These are phyloP conservation scores for Spongilla lacustris DNA, from an alignment of 37 sponge, comb jelly and placozoan genomes.

Conservation along the genomic window DNA sequence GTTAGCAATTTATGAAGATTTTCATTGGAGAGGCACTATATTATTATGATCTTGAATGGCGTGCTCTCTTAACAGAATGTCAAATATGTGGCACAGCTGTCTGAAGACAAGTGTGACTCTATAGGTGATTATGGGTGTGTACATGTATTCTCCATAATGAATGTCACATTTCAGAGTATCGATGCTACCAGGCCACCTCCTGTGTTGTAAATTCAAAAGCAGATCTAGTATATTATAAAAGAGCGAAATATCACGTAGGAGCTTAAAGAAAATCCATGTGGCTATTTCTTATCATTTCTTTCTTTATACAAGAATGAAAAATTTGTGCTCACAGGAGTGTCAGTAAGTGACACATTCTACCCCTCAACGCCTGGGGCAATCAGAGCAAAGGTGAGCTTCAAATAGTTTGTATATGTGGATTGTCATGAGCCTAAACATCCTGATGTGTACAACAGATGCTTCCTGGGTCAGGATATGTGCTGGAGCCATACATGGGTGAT, in stretches of 20 bases:
- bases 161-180: neutral
- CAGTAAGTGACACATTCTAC: constrained; percentile 42
- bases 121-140: neutral
- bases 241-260: constrained; percentile 24
- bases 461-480: constrained; percentile 34
- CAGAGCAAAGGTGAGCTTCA: constrained; percentile 52
- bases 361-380: constrained; percentile 32
- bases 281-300: neutral
- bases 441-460: constrained; percentile 5
- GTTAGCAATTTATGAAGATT: no score
- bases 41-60: no score
- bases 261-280: neutral
- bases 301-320: constrained; percentile 39
- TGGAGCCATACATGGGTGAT: neutral
- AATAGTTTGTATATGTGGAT: no score
- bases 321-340: constrained; percentile 54
- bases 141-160: neutral
- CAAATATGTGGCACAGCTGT: neutral
- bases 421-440: no score
- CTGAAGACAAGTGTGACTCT: neutral
- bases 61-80: neutral
- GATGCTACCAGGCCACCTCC: constrained; percentile 27
- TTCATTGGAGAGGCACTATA: no score
- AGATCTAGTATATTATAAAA: constrained; percentile 40
- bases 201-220: constrained; percentile 41